Conservation (phyloP, 2,113 vertebrate species). For the Lagopus leucura region DNA sequence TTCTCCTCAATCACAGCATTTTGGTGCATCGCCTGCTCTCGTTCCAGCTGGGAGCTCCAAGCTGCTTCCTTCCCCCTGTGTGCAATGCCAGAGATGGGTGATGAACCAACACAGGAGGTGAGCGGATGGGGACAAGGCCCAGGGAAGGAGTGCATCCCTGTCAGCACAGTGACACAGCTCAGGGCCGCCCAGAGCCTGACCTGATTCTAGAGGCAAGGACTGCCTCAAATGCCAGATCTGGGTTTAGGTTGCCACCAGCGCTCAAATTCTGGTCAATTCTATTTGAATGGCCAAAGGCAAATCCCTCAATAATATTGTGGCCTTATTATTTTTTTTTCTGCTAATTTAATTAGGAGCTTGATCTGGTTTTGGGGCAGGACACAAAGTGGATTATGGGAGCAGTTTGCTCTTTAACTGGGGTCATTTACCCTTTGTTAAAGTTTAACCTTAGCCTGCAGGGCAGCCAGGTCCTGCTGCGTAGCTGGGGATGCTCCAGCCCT, state of each 20-base stretch:
- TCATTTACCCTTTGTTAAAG: neutral
- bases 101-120: neutral
- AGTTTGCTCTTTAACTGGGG: constrained; percentile 8
- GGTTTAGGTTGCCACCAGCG: neutral
- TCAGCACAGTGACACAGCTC: neutral
- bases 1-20: accelerated
- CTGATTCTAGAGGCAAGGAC: neutral
- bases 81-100: accelerated
- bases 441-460: neutral
- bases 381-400: constrained; percentile 30
- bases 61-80: neutral
- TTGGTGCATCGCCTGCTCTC: neutral
- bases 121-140: neutral
- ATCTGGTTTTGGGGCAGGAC: constrained; percentile 39
- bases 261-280: neutral
- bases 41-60: neutral
- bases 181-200: neutral
- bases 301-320: neutral
- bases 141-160: neutral
- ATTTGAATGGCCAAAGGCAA: constrained; percentile 8
- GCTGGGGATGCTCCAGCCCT: neutral
- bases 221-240: neutral
- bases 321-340: neutral
- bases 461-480: neutral
- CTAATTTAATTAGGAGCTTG: constrained; percentile 36